These are phyloP conservation scores for Argyra leucocephala DNA, from an alignment of 2,888 invertebrate species.

Conservation along the genomic window DNA sequence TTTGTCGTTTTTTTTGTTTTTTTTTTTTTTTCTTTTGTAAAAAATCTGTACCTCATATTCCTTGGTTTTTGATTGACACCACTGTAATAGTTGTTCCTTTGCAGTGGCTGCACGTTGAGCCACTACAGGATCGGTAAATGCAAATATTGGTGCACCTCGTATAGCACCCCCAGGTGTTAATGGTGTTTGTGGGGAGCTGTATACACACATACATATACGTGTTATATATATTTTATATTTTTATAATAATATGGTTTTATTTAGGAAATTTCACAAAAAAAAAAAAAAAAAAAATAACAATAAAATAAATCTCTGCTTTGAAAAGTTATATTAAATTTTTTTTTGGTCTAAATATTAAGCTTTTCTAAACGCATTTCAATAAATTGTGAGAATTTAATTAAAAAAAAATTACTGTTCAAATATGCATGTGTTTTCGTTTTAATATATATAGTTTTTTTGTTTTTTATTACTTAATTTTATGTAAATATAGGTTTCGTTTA, in stretches of 20 bases:
- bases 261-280: slow-evolving; percentile 21
- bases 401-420: too few species aligned
- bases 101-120: slow-evolving; percentile 86
- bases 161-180: slow-evolving; percentile 52
- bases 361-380: too few species aligned
- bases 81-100: slow-evolving; percentile 92
- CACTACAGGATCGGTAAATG: slow-evolving; percentile 84
- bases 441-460: too few species aligned
- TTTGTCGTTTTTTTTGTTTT: background rate
- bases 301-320: slow-evolving; percentile 10
- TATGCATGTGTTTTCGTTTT: too few species aligned
- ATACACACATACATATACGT: slow-evolving; percentile 43
- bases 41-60: slow-evolving; percentile 77
- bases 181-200: slow-evolving; percentile 62
- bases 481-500: too few species aligned
- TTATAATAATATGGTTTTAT: slow-evolving; percentile 18
- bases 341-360: too few species aligned
- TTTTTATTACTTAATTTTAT: too few species aligned
- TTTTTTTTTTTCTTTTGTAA: background rate
- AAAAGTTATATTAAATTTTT: too few species aligned
- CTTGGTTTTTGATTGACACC: slow-evolving; percentile 95
- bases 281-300: slow-evolving; percentile 27
- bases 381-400: too few species aligned
- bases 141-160: slow-evolving; percentile 64
- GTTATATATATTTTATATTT: slow-evolving; percentile 23